Base-by-base conservation (phyloP, 2,888 invertebrate species). In the Syrphus vitripennis region DNA sequence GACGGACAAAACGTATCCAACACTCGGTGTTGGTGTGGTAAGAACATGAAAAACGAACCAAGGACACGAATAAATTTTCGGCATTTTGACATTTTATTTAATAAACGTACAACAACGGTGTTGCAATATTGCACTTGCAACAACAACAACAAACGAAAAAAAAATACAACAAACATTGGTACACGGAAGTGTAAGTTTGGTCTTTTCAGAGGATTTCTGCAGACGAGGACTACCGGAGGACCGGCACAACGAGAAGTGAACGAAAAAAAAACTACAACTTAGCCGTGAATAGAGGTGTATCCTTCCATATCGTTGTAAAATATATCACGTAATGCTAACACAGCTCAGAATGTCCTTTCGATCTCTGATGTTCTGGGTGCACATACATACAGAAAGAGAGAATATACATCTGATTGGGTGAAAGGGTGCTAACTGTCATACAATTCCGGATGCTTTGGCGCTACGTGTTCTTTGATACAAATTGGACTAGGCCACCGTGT, bases 261-360 rank as follows among this genome's bases (percentile, higher is more conserved):
- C 9, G 10, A 21, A 59, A 7, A 34, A 24, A 57, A 37, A 19
- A 29, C 37, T 48, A 26, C 26, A 45, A 29, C 65, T 45, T 24
- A 34, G 24, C 45, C 31, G 37, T 50, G 53, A 71, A 42, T 42
- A 53, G n/a, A n/a, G 26, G 67, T 45, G 53, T 69, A 70, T 75
- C 50, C 63, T 29, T 65, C 19, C 42, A 74, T 74, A 79, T 74
- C 74, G 72, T 55, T 79, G 63, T 48, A 55, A 78, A 83, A 74
- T 83, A 74, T 69, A 79, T 83, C 83, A 83, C 83, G 83, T 83
- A 83, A 79, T 83, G 83, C 79, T 69, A 63, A 75, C 79, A 63
- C 69, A 74, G 55, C 65, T 71, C 19, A 59, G 48, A 24, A 72
- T 72, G 77, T 67, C 29, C 59, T 53, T 48, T 67, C 24, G 21